Conservation (phyloP, 2,113 vertebrate genomes). For the Neolamprologus sp. region DNA sequence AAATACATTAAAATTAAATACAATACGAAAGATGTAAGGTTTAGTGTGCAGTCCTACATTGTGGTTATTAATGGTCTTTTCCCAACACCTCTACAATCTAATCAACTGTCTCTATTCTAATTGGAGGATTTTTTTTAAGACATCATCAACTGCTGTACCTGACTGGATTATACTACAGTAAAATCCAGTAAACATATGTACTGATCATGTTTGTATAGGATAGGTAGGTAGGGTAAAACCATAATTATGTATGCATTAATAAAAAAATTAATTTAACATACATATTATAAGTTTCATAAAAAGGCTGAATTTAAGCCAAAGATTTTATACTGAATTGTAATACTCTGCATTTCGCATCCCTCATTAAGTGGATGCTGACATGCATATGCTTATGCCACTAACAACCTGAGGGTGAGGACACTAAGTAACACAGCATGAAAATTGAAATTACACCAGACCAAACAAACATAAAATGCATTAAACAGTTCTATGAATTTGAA, state of each 20-base stretch:
- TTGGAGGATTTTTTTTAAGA: background rate
- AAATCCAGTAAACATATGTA: background rate
- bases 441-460: background rate
- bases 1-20: background rate
- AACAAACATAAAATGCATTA: background rate
- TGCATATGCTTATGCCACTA: background rate
- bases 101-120: background rate
- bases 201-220: background rate
- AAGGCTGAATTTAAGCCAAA: background rate
- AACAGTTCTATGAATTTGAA: background rate
- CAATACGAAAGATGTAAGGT: background rate
- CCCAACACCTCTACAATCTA: background rate
- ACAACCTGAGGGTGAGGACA: background rate
- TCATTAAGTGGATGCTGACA: background rate
- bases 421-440: background rate
- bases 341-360: background rate
- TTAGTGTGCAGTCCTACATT: background rate
- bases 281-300: background rate
- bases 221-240: background rate
- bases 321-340: background rate
- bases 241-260: background rate
- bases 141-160: background rate
- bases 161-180: background rate
- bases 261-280: accelerated
- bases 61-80: background rate